Percentiles rank a stretch among this genome's conserved stretches.
Conservation (phyloP, 2,113 vertebrate genomes). For the Phrynosoma platyrhinos region DNA sequence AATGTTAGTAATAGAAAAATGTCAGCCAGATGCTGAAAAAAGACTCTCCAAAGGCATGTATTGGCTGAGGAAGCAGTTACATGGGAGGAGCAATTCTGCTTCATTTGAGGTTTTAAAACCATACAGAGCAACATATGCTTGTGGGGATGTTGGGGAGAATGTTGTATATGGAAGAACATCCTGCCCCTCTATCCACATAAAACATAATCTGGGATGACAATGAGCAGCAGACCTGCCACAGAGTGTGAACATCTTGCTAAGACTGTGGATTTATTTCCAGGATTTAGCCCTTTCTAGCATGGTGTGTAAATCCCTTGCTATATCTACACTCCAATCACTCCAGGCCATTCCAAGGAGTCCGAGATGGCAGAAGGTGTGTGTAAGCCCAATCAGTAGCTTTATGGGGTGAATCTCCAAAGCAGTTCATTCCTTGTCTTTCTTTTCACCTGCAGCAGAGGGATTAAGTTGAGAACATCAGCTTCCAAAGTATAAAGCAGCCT, state of each 20-base stretch:
- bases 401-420: background rate
- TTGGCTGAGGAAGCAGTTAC: slow-evolving; percentile 7
- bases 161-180: accelerated
- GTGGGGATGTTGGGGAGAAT: slow-evolving; percentile 26
- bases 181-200: background rate
- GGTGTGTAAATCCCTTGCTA: background rate
- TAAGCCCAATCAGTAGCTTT: background rate
- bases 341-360: background rate
- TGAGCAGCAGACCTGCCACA: background rate
- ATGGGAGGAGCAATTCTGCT: background rate
- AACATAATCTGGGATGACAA: background rate
- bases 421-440: background rate
- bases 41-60: background rate
- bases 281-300: background rate
- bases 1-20: background rate
- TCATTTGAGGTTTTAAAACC: background rate
- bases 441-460: background rate
- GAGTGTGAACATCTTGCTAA: background rate
- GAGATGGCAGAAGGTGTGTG: background rate
- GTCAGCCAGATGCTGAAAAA: slow-evolving; percentile 16
- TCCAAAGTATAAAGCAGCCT: background rate
- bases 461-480: background rate
- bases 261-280: background rate
- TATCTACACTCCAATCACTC: background rate
- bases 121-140: background rate